A percentile compares a stretch with the other conserved stretches of the same genome.
Evolutionary conservation across 92 coral and sea anemone genomes (phyloP).

Genomic region (Epizoanthus illoricatus): DNA sequence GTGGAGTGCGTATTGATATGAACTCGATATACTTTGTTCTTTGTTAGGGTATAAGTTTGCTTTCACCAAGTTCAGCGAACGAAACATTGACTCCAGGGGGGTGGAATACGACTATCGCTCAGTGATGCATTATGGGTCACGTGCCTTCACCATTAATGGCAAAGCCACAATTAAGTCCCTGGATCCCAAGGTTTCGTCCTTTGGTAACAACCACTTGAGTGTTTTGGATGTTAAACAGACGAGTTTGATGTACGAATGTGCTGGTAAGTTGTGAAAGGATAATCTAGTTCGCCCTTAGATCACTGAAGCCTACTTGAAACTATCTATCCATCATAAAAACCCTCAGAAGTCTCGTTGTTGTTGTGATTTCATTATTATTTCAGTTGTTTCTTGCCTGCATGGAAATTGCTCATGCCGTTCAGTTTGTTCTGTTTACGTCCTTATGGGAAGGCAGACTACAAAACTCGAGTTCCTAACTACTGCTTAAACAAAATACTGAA

Average conservation of each 20-base stretch:
- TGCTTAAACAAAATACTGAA: no score
- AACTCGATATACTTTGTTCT: not conserved
- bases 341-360: no score
- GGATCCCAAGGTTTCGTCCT: conserved; percentile 47
- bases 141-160: conserved; percentile 60
- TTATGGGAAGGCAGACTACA: no score
- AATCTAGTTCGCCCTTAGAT: no score
- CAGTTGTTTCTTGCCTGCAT: no score
- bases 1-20: not conserved
- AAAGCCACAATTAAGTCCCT: conserved; percentile 65
- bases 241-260: conserved; percentile 75
- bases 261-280: conserved; percentile 49
- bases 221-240: conserved; percentile 76
- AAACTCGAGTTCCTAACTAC: no score
- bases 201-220: conserved; percentile 81
- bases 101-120: conserved; percentile 75
- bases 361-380: no score
- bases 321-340: no score
- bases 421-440: no score
- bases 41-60: conserved; percentile 65
- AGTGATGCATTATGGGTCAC: conserved; percentile 80
- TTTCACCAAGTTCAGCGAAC: conserved; percentile 51
- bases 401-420: no score
- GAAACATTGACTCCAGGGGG: conserved; percentile 64
- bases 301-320: no score